Evolutionary conservation across 2,113 vertebrate genomes (phyloP).

Genomic region (Nanorana parkeri): DNA sequence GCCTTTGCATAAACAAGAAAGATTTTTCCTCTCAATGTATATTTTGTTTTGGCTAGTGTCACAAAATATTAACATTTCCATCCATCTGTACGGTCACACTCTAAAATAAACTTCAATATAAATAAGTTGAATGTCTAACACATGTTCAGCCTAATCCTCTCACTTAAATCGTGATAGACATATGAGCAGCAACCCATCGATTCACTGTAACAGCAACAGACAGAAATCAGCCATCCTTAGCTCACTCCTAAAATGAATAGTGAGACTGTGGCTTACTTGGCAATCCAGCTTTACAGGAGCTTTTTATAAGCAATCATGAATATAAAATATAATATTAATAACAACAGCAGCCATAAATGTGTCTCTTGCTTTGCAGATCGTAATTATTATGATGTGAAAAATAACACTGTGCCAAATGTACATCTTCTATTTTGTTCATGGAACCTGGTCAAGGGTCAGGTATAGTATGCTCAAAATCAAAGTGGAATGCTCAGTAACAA

Average conservation of each 20-base stretch:
- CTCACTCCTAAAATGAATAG: constrained; percentile 12
- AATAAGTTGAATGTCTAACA: constrained; percentile 42
- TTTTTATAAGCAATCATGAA: constrained; percentile 3
- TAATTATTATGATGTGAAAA: neutral
- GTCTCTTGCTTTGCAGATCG: neutral
- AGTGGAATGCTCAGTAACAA: too few species aligned
- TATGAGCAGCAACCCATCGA: constrained; percentile 39
- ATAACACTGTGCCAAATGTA: neutral
- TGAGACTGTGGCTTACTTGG: neutral
- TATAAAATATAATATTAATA: neutral
- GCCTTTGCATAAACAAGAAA: too few species aligned
- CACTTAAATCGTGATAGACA: constrained; percentile 40
- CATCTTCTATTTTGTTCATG: too few species aligned
- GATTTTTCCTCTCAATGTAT: neutral
- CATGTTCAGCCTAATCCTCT: constrained; percentile 19
- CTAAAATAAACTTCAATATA: constrained; percentile 39
- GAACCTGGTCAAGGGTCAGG: too few species aligned
- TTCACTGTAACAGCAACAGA: constrained; percentile 42
- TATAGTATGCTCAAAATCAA: too few species aligned
- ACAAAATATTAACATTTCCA: constrained; percentile 19
- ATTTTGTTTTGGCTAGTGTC: neutral
- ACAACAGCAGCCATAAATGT: neutral
- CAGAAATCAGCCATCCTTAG: constrained; percentile 34
- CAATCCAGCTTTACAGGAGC: neutral
- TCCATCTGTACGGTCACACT: constrained; percentile 4